phyloP scores from a whole-genome alignment of 2,113 vertebrate species.

The Oenanthe oenanthe region DNA sequence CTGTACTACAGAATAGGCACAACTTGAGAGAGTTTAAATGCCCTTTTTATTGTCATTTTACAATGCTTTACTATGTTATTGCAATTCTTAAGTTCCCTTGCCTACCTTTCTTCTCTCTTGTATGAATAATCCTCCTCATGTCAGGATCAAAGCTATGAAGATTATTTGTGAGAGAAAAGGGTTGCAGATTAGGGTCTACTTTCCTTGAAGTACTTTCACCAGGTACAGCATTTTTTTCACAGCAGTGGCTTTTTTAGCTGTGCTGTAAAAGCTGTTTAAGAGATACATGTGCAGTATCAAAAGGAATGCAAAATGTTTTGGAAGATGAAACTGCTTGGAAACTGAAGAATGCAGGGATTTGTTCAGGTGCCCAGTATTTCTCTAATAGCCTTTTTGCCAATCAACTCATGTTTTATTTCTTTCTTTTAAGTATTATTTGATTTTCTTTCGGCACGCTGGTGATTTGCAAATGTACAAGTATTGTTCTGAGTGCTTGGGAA shows the following conservation, averaged over 20 bases:
- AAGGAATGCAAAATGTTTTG: not conserved
- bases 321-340: not conserved
- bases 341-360: not conserved
- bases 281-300: not conserved
- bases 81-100: not conserved
- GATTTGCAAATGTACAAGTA: not conserved
- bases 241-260: not conserved
- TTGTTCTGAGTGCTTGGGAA: not conserved
- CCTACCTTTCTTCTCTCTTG: not conserved
- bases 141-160: constrained; percentile 4
- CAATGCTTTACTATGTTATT: not conserved
- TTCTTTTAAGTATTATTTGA: not conserved
- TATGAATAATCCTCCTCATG: not conserved
- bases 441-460: not conserved
- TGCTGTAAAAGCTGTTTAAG: constrained; percentile 5
- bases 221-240: not conserved
- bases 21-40: not conserved
- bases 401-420: not conserved
- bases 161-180: not conserved
- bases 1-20: not conserved
- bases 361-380: not conserved
- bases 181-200: not conserved
- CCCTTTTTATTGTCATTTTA: not conserved
- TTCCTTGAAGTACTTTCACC: not conserved
- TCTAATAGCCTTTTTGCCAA: not conserved